phyloP scores from a whole-genome alignment of 2,113 vertebrate species.

The Hiodon alosoides region DNA sequence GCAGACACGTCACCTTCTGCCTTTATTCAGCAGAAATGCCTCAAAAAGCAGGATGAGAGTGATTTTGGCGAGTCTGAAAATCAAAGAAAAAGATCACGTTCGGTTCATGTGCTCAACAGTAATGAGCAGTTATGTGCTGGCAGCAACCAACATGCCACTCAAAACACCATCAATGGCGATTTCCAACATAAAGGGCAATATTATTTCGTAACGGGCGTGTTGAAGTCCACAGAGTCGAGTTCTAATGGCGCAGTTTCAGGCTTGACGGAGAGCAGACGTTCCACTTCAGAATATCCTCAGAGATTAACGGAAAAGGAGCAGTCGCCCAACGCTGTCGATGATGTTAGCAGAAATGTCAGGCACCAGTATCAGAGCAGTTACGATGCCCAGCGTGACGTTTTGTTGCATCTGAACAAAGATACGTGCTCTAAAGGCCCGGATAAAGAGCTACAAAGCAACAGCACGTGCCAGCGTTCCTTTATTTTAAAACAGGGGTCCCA shows the following conservation, averaged over 20 bases:
- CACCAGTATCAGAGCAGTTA: conserved; percentile 37
- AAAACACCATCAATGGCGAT: conserved; percentile 50
- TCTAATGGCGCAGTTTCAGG: conserved; percentile 32
- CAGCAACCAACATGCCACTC: conserved; percentile 33
- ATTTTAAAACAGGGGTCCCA: conserved; percentile 28
- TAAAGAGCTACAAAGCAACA: conserved; percentile 30
- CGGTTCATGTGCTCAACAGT: conserved; percentile 36
- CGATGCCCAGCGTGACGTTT: conserved; percentile 30
- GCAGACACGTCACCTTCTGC: conserved; percentile 40
- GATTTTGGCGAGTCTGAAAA: conserved; percentile 35
- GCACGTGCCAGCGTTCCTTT: conserved; percentile 13
- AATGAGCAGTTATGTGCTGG: conserved; percentile 39
- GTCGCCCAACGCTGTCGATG: conserved; percentile 53
- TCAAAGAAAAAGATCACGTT: conserved; percentile 45
- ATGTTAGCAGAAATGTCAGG: conserved; percentile 41
- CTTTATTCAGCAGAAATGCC: conserved; percentile 52
- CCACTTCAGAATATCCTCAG: conserved; percentile 33
- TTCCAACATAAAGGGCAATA: conserved; percentile 68
- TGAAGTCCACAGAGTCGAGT: conserved; percentile 37
- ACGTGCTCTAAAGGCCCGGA: conserved; percentile 30
- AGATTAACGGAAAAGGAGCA: conserved; percentile 36
- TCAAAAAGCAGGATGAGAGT: conserved; percentile 34
- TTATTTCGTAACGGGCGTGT: conserved; percentile 67
- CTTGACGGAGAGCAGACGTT: conserved; percentile 34
- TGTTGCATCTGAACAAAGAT: conserved; percentile 30